A percentile compares a stretch with the other conserved stretches of the same genome.
Evolutionary conservation across 2,797 vertebrate genomes (phyloP).

Genomic region (Eutrigla gurnardus): DNA sequence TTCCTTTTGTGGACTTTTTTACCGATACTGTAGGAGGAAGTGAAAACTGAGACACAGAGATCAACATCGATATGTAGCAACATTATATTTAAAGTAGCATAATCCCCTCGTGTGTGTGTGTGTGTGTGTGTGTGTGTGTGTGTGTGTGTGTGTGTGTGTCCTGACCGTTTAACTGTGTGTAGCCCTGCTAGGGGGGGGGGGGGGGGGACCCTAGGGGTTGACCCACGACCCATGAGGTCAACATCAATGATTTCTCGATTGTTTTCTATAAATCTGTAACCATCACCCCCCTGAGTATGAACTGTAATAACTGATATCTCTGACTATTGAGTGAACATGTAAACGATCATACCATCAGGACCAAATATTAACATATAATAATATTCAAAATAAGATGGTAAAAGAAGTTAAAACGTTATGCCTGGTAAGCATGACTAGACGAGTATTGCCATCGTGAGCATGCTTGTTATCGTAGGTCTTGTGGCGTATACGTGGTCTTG

Average conservation of each 20-base stretch:
- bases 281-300: neutral
- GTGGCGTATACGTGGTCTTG: too few relatives aligned
- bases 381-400: too few relatives aligned
- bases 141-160: neutral
- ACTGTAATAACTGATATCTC: neutral
- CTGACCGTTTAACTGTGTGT: constrained; percentile 7
- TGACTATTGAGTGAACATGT: neutral
- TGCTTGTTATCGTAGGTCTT: too few relatives aligned
- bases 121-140: too few relatives aligned
- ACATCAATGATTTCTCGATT: too few relatives aligned
- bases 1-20: constrained; percentile 29
- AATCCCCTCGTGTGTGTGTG: neutral
- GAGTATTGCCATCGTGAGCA: neutral
- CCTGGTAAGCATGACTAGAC: too few relatives aligned
- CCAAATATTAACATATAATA: too few relatives aligned
- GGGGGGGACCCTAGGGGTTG: neutral
- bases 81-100: constrained; percentile 25
- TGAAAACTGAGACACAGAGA: constrained; percentile 39
- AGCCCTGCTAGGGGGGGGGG: neutral
- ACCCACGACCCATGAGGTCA: too few relatives aligned
- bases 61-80: constrained; percentile 14
- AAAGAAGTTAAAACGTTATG: too few relatives aligned
- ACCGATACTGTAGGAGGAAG: constrained; percentile 22
- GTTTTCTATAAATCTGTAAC: too few relatives aligned
- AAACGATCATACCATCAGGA: too few relatives aligned